Evolutionary conservation across 2,797 vertebrate genomes (phyloP).

Genomic region (Pangasius macronema): DNA sequence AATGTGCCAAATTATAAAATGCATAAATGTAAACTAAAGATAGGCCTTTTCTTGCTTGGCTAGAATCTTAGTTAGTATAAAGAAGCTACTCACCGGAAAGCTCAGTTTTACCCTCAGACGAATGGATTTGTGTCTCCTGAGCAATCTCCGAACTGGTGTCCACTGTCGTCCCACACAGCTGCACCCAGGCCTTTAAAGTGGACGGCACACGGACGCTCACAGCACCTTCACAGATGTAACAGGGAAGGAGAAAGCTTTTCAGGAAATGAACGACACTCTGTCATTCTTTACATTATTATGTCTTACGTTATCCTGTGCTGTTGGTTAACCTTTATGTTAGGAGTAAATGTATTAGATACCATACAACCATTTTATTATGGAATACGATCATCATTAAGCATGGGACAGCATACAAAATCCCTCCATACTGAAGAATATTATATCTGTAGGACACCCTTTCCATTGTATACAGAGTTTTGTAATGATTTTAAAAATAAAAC

Average conservation of each 20-base stretch:
- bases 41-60: background rate
- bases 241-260: background rate
- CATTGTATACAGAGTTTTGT: background rate
- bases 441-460: background rate
- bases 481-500: background rate
- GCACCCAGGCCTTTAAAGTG: conserved; percentile 77
- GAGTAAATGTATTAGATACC: background rate
- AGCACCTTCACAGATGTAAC: conserved; percentile 72
- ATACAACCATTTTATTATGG: background rate
- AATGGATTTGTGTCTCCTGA: conserved; percentile 69
- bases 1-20: background rate
- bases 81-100: conserved; percentile 77
- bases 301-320: background rate
- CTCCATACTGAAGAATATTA: background rate
- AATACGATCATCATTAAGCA: background rate
- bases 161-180: conserved; percentile 80
- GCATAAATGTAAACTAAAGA: background rate
- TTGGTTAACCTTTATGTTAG: background rate
- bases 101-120: conserved; percentile 67
- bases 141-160: conserved; percentile 83
- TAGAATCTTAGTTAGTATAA: background rate
- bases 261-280: background rate
- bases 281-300: background rate
- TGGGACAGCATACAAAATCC: background rate
- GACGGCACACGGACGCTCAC: conserved; percentile 84